A percentile compares a stretch with the other conserved stretches of the same genome.
Evolutionary conservation across 2,888 invertebrate genomes (phyloP).

Genomic region (Galeopsomyia nigrocyanea): DNA sequence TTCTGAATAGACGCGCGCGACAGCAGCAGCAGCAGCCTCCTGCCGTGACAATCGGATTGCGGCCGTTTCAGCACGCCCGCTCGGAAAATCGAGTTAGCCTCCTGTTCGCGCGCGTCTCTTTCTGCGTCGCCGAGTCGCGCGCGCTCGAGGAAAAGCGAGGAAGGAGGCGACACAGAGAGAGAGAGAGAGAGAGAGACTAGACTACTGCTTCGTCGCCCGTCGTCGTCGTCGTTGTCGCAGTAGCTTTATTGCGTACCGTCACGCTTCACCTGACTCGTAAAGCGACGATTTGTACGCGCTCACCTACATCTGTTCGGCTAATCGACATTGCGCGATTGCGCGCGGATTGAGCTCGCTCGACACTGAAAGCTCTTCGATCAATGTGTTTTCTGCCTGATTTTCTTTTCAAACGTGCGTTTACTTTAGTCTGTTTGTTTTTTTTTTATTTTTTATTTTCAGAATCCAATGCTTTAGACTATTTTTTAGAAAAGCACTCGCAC

Average conservation of each 20-base stretch:
- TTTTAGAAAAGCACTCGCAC: too few species aligned
- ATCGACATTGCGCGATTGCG: background rate
- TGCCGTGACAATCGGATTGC: conserved; percentile 19
- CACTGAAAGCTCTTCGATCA: conserved; percentile 9
- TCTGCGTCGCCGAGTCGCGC: conserved; percentile 1
- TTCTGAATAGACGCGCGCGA: conserved; percentile 44
- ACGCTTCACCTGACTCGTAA: conserved; percentile 28
- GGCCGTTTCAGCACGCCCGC: background rate
- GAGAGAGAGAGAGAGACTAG: too few species aligned
- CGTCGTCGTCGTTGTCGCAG: too few species aligned
- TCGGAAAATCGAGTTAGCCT: conserved; percentile 37
- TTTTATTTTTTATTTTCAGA: too few species aligned
- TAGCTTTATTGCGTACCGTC: conserved; percentile 28
- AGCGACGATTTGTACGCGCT: background rate
- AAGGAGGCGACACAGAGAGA: too few species aligned
- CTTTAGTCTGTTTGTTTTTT: background rate
- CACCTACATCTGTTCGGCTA: conserved; percentile 1
- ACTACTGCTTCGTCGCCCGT: too few species aligned
- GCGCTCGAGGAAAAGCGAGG: conserved; percentile 8
- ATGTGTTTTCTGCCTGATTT: conserved; percentile 7
- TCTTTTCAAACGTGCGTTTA: background rate
- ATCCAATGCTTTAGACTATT: too few species aligned
- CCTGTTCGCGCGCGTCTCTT: conserved; percentile 1
- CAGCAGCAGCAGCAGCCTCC: conserved; percentile 20
- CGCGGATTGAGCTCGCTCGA: background rate